Conservation (phyloP, 2,797 vertebrate species). For the Diplodus puntazzo region DNA sequence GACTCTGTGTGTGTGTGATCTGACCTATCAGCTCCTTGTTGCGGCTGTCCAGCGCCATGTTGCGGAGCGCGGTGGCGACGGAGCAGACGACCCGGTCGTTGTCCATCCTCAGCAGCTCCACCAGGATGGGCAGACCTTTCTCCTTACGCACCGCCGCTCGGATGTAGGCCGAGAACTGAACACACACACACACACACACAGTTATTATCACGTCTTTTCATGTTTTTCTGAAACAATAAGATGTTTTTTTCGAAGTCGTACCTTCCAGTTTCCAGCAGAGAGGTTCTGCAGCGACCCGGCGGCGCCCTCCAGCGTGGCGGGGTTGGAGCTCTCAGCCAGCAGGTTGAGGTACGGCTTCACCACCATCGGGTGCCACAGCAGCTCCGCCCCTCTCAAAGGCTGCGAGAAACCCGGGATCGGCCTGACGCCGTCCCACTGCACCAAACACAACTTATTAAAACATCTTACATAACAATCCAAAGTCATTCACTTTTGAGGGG, state of each 20-base stretch:
- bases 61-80: constrained; percentile 94
- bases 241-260: constrained; percentile 48
- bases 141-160: constrained; percentile 96
- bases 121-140: constrained; percentile 98
- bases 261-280: constrained; percentile 98
- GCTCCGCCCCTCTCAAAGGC: constrained; percentile 94
- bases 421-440: constrained; percentile 95
- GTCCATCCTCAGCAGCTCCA: constrained; percentile 97
- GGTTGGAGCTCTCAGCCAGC: constrained; percentile 97
- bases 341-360: constrained; percentile 98
- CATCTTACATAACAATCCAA: too few species aligned
- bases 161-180: constrained; percentile 96
- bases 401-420: constrained; percentile 94
- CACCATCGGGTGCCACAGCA: constrained; percentile 97
- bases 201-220: too few species aligned
- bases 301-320: constrained; percentile 96
- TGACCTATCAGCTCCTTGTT: constrained; percentile 98
- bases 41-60: constrained; percentile 95
- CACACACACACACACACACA: constrained; percentile 9
- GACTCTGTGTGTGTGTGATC: not conserved
- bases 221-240: not conserved
- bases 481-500: too few species aligned
- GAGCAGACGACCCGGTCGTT: constrained; percentile 97
- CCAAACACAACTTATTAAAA: not conserved
- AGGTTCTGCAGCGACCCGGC: constrained; percentile 98